phyloP scores from a whole-genome alignment of 2,888 invertebrate species.

The Amphipyra berbera region DNA sequence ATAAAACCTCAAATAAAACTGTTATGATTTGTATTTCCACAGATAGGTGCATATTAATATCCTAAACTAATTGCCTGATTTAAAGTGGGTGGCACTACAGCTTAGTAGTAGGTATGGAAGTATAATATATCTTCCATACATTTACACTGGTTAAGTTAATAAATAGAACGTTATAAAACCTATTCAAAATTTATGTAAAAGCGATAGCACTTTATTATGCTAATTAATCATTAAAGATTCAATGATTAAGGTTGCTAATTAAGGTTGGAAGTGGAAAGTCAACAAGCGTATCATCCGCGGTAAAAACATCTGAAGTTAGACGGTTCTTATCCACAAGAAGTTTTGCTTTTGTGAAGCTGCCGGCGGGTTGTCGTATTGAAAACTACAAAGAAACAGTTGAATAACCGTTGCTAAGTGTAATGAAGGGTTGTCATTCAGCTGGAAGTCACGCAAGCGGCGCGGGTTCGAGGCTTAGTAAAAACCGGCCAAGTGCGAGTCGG shows the following conservation, averaged over 20 bases:
- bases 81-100: not conserved
- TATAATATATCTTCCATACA: not conserved
- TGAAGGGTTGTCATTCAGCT: not conserved
- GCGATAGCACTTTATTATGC: constrained; percentile 42
- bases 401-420: no score
- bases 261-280: constrained; percentile 38
- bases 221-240: constrained; percentile 38
- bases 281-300: constrained; percentile 19
- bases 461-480: not conserved
- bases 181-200: constrained; percentile 31
- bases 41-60: constrained; percentile 2
- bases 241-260: constrained; percentile 19
- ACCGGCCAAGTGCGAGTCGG: no score
- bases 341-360: not conserved
- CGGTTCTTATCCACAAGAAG: not conserved
- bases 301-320: constrained; percentile 16
- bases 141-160: constrained; percentile 9
- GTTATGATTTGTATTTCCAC: constrained; percentile 21
- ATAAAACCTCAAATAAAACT: constrained; percentile 19
- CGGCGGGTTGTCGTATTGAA: not conserved
- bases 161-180: constrained; percentile 27
- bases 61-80: not conserved
- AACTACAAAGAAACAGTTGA: constrained; percentile 2
- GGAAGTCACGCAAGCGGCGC: constrained; percentile 3
- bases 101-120: not conserved